Percentiles rank a stretch among this genome's conserved stretches.
Conservation (phyloP, 2,797 vertebrate genomes). For the Hyperoplus immaculatus region DNA sequence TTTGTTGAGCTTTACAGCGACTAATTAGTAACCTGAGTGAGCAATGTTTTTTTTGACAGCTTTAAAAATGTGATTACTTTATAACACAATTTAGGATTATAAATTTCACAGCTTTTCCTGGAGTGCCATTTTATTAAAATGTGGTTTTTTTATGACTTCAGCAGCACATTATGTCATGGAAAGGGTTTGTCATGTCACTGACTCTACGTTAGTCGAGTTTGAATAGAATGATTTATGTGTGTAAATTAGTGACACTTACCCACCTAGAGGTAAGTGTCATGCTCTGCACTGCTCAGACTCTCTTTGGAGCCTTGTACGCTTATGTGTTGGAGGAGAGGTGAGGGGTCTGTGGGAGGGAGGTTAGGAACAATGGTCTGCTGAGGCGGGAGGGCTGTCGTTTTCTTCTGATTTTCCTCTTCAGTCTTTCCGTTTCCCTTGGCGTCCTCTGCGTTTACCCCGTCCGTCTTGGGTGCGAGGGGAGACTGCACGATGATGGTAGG, state of each 20-base stretch:
- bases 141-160: background rate
- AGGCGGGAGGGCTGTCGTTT: background rate
- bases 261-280: conserved; percentile 94
- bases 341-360: conserved; percentile 44
- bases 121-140: conserved; percentile 12
- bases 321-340: conserved; percentile 51
- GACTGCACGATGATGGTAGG: conserved; percentile 90
- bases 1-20: background rate
- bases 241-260: conserved; percentile 30
- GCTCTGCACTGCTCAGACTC: conserved; percentile 92
- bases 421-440: conserved; percentile 37
- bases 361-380: conserved; percentile 56
- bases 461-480: conserved; percentile 32
- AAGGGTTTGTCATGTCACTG: conserved; percentile 5
- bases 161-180: background rate
- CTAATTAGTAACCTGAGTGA: background rate
- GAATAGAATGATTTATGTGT: conserved; percentile 21
- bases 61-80: background rate
- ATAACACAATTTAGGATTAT: background rate
- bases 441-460: conserved; percentile 3
- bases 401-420: conserved; percentile 45
- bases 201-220: background rate
- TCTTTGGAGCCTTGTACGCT: conserved; percentile 84
- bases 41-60: background rate
- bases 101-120: background rate